These are phyloP conservation scores for Podarcis raffonei DNA, from an alignment of 2,113 vertebrate species.

Conservation along the genomic window DNA sequence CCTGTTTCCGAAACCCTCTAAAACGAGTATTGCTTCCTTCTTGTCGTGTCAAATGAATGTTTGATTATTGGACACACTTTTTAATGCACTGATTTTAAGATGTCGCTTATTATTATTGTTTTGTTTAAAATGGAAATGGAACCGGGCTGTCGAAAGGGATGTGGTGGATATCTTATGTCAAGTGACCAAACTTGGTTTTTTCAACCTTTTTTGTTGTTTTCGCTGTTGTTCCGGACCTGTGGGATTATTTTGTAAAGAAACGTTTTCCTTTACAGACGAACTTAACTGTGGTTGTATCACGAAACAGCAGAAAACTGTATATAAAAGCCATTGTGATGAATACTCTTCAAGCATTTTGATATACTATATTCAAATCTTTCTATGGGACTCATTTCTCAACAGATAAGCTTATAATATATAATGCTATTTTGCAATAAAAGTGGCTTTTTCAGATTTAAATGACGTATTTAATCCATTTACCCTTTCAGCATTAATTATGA, in stretches of 20 bases:
- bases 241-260: not conserved
- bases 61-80: not conserved
- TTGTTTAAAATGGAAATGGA: conserved; percentile 13
- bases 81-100: conserved; percentile 26
- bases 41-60: conserved; percentile 27
- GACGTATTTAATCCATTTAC: conserved; percentile 59
- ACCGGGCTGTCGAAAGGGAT: not conserved
- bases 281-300: conserved; percentile 42
- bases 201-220: not conserved
- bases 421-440: conserved; percentile 49
- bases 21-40: not conserved
- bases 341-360: conserved; percentile 49
- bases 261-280: conserved; percentile 11
- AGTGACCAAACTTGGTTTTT: conserved; percentile 6
- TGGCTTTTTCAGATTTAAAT: conserved; percentile 62
- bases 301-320: conserved; percentile 26
- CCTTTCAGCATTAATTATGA: conserved; percentile 61
- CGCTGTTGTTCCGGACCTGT: not conserved
- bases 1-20: not conserved
- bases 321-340: conserved; percentile 10
- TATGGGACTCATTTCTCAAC: conserved; percentile 50
- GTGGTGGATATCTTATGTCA: accelerated
- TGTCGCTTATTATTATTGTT: not conserved
- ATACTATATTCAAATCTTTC: conserved; percentile 28
- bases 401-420: conserved; percentile 43